Conservation (phyloP, 2,797 vertebrate genomes). For the Protosalanx chinensis region DNA sequence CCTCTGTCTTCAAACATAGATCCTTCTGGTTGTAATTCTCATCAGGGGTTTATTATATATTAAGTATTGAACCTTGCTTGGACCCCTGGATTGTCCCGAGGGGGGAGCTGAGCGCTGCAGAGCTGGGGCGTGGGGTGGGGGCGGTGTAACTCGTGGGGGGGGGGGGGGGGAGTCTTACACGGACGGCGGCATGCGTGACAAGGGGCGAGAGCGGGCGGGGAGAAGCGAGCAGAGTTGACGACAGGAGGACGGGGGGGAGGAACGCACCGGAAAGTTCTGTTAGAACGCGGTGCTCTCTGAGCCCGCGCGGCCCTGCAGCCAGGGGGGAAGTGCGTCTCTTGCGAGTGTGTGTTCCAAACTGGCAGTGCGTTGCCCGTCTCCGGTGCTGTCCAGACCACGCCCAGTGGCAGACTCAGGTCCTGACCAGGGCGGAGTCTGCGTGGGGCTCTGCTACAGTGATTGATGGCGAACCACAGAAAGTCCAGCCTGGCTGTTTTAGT, state of each 20-base stretch:
- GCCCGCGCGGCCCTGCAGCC: too few species aligned
- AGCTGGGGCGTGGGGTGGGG: not conserved
- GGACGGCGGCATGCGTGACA: not conserved
- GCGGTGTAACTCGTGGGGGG: not conserved
- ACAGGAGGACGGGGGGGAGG: not conserved
- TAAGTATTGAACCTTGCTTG: constrained; percentile 49
- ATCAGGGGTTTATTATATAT: constrained; percentile 61
- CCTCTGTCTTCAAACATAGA: constrained; percentile 59
- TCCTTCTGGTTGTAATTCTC: constrained; percentile 57
- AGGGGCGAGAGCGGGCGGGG: too few species aligned
- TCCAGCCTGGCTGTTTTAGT: constrained; percentile 23
- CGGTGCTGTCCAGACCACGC: too few species aligned
- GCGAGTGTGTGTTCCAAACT: too few species aligned
- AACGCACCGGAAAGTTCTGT: not conserved
- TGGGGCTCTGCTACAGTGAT: not conserved
- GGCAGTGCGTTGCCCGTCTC: too few species aligned
- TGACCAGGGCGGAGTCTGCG: not conserved
- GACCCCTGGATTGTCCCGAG: too few species aligned
- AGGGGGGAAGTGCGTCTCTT: too few species aligned
- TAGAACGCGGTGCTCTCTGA: not conserved
- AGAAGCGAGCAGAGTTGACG: not conserved
- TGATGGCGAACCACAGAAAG: constrained; percentile 6
- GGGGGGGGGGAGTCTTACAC: not conserved
- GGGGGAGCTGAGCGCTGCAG: too few species aligned
- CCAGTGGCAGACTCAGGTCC: too few species aligned